Percentiles rank a stretch among this genome's conserved stretches.
Conservation (phyloP, 1,140 invertebrate species). For the Phymorhynchus buccinoides region DNA sequence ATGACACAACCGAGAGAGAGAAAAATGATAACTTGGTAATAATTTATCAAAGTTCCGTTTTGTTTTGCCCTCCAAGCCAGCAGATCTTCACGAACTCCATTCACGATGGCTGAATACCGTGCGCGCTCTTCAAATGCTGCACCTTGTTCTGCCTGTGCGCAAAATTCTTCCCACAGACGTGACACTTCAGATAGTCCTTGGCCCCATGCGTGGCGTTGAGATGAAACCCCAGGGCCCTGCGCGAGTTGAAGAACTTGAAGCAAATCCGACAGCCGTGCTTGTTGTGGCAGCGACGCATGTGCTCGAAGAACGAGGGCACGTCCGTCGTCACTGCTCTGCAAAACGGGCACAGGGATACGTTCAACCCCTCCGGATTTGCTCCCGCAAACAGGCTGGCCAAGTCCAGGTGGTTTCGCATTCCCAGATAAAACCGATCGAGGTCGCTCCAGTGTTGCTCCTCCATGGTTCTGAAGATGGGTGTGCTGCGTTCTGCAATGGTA, state of each 20-base stretch:
- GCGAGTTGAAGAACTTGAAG: background rate
- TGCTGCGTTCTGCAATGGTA: background rate
- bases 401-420: background rate
- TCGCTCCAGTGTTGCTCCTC: background rate
- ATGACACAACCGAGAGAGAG: no score
- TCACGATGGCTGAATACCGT: background rate
- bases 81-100: no score
- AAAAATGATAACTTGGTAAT: no score
- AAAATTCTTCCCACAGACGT: background rate
- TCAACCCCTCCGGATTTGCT: background rate
- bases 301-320: background rate
- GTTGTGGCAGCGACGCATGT: background rate
- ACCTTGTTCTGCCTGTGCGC: constrained; percentile 13
- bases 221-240: background rate
- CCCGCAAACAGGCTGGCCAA: background rate
- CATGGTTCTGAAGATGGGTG: background rate
- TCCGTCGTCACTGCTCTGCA: background rate
- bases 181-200: background rate
- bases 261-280: background rate
- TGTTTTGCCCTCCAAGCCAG: no score
- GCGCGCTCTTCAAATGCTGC: background rate
- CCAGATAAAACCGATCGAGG: background rate
- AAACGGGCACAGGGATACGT: background rate
- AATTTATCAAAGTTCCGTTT: no score
- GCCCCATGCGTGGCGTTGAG: background rate